A percentile compares a stretch with the other conserved stretches of the same genome.
These are phyloP conservation scores for Athalia cordata DNA, from an alignment of 2,888 invertebrate genomes.

Conservation along the genomic window DNA sequence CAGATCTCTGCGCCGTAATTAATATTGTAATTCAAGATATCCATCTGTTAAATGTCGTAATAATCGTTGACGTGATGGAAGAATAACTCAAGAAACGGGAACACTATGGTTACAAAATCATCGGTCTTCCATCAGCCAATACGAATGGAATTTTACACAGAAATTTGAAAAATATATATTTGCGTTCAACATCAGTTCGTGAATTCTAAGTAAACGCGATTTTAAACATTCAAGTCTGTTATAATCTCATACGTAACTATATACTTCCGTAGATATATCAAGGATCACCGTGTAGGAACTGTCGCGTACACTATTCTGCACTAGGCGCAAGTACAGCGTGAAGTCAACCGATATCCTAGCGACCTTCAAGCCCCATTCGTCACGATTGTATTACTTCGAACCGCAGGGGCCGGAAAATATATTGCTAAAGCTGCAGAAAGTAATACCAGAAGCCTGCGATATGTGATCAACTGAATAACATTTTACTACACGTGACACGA, in stretches of 20 bases:
- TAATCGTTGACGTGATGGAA: background rate
- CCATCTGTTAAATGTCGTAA: constrained; percentile 5
- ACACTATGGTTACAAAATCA: too few relatives aligned
- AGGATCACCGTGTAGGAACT: background rate
- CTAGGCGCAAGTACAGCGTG: background rate
- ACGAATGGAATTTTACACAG: too few relatives aligned
- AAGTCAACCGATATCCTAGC: background rate
- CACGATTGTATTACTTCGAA: constrained; percentile 33
- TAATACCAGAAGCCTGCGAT: background rate
- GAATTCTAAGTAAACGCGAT: constrained; percentile 15
- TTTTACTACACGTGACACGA: too few relatives aligned
- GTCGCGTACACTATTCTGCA: background rate
- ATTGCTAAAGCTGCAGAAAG: background rate
- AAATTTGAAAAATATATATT: background rate
- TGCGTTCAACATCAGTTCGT: constrained; percentile 10
- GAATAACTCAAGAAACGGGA: too few relatives aligned
- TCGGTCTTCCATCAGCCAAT: too few relatives aligned
- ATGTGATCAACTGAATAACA: too few relatives aligned
- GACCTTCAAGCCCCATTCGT: constrained; percentile 32
- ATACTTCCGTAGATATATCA: background rate
- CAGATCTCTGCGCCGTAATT: background rate
- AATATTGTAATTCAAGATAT: constrained; percentile 15
- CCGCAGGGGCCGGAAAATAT: background rate
- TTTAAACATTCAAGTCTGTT: background rate
- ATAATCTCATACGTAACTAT: constrained; percentile 14